Evolutionary conservation across 2,113 vertebrate genomes (phyloP).

Genomic region (Pionites leucogaster): DNA sequence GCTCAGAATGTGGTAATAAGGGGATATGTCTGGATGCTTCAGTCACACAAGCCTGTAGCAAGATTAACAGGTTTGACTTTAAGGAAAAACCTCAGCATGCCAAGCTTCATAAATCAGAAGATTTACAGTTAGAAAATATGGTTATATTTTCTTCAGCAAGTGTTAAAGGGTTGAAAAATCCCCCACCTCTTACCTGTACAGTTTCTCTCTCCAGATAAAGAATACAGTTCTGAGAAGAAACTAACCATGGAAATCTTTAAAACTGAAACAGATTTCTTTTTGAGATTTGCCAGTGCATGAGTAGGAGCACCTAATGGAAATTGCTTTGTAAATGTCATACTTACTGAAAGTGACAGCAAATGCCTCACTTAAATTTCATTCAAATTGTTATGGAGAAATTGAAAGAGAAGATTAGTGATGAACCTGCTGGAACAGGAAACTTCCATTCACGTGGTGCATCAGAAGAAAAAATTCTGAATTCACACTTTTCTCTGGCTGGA

Average conservation of each 20-base stretch:
- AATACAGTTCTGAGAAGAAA: background rate
- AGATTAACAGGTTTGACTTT: background rate
- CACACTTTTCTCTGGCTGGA: background rate
- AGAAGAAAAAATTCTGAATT: background rate
- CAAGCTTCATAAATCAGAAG: background rate
- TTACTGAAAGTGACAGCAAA: background rate
- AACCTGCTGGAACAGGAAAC: background rate
- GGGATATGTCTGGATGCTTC: background rate
- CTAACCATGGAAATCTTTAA: background rate
- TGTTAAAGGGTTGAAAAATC: background rate
- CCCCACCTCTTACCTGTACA: background rate
- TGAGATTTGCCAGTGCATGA: background rate
- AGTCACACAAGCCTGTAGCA: background rate
- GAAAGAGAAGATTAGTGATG: background rate
- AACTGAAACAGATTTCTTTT: background rate
- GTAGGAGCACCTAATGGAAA: background rate
- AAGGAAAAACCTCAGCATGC: background rate
- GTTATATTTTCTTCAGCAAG: background rate
- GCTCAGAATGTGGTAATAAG: background rate
- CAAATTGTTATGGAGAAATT: background rate
- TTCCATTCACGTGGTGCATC: background rate
- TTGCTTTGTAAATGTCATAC: background rate
- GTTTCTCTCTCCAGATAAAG: background rate
- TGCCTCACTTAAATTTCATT: background rate
- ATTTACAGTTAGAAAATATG: background rate